Evolutionary conservation across 2,113 vertebrate species (phyloP).

Genomic region (Apeltes quadracus): DNA sequence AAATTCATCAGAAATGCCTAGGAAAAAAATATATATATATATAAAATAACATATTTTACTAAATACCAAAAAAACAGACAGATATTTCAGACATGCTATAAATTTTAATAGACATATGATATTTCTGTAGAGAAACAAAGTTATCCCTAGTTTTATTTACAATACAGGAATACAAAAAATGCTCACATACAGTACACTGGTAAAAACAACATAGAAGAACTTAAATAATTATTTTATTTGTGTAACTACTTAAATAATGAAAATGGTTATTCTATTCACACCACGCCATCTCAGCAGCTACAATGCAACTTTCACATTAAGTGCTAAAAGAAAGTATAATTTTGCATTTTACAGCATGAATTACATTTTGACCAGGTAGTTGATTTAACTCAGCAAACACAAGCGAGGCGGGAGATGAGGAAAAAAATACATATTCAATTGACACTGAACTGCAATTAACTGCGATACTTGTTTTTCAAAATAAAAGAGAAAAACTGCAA

Average conservation of each 20-base stretch:
- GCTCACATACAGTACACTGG: conserved; percentile 83
- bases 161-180: conserved; percentile 82
- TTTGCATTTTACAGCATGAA: conserved; percentile 83
- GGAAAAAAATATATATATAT: no score
- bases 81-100: conserved; percentile 82
- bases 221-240: conserved; percentile 86
- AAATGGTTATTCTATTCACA: conserved; percentile 86
- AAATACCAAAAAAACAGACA: conserved; percentile 26
- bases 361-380: conserved; percentile 75
- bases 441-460: conserved; percentile 43
- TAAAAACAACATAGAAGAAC: conserved; percentile 83
- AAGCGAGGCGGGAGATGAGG: conserved; percentile 48
- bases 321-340: conserved; percentile 81
- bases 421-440: conserved; percentile 23
- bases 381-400: conserved; percentile 68
- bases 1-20: background rate
- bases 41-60: background rate
- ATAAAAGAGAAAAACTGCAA: conserved; percentile 19
- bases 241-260: conserved; percentile 88
- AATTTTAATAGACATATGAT: conserved; percentile 87
- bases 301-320: conserved; percentile 88
- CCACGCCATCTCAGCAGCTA: conserved; percentile 83
- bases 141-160: conserved; percentile 87
- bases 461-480: conserved; percentile 19
- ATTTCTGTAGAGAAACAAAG: conserved; percentile 83